These are phyloP conservation scores for Dendrocopos noguchii DNA, from an alignment of 2,113 vertebrate genomes.

Conservation along the genomic window DNA sequence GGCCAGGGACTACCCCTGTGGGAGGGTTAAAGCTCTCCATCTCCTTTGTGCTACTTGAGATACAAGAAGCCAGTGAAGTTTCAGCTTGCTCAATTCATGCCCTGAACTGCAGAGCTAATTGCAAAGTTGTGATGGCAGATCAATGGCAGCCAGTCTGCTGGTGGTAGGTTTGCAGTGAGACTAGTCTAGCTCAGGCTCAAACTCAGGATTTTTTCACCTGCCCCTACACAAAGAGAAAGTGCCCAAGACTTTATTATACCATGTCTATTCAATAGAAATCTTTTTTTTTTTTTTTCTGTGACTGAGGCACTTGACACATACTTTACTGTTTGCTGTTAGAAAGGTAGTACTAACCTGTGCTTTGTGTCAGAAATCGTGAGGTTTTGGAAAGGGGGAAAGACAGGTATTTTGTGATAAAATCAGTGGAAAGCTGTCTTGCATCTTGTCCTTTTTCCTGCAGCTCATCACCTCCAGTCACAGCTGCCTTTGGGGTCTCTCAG, in stretches of 20 bases:
- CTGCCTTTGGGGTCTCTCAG: neutral
- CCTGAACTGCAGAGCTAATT: neutral
- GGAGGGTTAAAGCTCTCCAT: neutral
- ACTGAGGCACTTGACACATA: neutral
- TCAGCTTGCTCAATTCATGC: neutral
- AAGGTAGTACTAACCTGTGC: neutral
- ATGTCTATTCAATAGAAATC: neutral
- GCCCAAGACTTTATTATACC: neutral
- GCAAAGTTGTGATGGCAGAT: neutral
- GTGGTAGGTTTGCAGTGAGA: neutral
- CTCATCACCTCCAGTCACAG: neutral
- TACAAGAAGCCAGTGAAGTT: neutral
- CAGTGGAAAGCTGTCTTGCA: neutral
- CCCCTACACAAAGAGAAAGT: neutral
- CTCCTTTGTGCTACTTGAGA: neutral
- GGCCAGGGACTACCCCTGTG: fast-evolving
- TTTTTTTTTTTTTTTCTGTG: neutral
- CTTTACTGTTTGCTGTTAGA: neutral
- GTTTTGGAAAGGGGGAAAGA: neutral
- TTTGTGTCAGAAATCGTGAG: constrained; percentile 3
- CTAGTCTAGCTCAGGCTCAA: neutral
- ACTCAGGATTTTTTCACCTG: fast-evolving
- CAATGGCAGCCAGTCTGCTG: neutral
- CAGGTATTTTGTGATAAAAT: neutral
- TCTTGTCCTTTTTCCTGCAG: neutral